phyloP scores from a whole-genome alignment of 2,113 vertebrate species.

The Thamnaconus septentrionalis region DNA sequence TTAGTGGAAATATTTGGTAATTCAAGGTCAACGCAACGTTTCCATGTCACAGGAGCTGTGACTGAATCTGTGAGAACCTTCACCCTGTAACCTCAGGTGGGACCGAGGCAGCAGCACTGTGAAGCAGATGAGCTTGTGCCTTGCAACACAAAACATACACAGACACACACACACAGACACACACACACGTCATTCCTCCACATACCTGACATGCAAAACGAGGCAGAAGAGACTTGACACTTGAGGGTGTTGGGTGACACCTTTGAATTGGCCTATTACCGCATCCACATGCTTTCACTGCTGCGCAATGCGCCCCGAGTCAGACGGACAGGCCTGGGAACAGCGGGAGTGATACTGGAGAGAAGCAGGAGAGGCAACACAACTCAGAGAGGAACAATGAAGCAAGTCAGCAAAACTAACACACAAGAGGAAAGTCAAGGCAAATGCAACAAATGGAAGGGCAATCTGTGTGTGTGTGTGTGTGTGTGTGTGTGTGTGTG shows the following conservation, averaged over 20 bases:
- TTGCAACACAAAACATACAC: conserved; percentile 7
- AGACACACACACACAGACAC: not conserved
- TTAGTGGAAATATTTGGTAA: not conserved
- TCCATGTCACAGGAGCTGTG: conserved; percentile 36
- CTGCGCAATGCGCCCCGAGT: conserved; percentile 38
- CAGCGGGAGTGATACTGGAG: conserved; percentile 5
- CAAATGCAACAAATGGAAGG: not conserved
- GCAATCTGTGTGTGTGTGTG: not conserved
- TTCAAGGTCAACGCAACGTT: conserved; percentile 12
- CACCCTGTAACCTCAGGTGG: conserved; percentile 44
- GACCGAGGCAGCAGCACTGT: conserved; percentile 8
- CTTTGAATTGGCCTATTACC: conserved; percentile 27
- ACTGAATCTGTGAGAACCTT: conserved; percentile 60
- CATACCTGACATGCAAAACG: conserved; percentile 8
- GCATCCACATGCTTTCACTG: conserved; percentile 41
- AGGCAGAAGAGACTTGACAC: conserved; percentile 33
- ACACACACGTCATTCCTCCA: conserved; percentile 22
- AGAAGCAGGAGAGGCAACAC: conserved; percentile 3
- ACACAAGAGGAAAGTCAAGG: not conserved
- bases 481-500: too few species aligned
- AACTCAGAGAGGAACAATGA: conserved; percentile 12
- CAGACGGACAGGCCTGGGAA: conserved; percentile 53
- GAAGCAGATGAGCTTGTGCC: conserved; percentile 36
- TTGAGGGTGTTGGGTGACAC: conserved; percentile 49
- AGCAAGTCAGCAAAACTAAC: not conserved